Conservation (phyloP, 1,140 invertebrate genomes). For the Plectrocnemia conspersa region DNA sequence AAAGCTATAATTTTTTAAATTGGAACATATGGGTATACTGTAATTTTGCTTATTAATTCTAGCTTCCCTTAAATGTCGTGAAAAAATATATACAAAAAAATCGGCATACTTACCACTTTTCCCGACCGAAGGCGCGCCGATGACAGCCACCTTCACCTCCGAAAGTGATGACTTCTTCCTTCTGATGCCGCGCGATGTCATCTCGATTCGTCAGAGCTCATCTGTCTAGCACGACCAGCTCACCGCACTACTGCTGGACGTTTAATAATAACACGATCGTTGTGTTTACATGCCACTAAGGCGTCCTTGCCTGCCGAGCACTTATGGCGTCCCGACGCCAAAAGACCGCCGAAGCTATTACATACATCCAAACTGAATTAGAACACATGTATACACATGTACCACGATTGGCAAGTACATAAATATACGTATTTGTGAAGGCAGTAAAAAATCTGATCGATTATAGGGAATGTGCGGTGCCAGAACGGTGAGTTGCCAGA, state of each 20-base stretch:
- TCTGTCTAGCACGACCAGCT: slow-evolving; percentile 48
- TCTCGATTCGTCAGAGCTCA: slow-evolving; percentile 37
- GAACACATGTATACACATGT: not conserved
- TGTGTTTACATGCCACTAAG: not conserved
- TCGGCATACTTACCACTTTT: slow-evolving; percentile 84
- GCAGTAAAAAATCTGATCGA: no score
- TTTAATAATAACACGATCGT: slow-evolving; percentile 55
- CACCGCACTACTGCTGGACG: slow-evolving; percentile 69
- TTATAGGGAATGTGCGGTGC: no score
- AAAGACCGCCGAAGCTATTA: not conserved
- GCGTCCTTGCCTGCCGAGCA: not conserved
- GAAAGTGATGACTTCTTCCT: slow-evolving; percentile 84
- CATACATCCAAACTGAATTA: not conserved
- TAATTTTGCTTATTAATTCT: no score
- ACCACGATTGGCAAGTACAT: no score
- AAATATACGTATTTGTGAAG: no score
- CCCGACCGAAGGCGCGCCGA: slow-evolving; percentile 79
- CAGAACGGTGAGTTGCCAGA: no score
- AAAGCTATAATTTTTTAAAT: no score
- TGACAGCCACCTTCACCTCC: slow-evolving; percentile 82
- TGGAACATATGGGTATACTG: no score
- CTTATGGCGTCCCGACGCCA: not conserved
- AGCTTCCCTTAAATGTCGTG: no score
- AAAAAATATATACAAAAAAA: no score
- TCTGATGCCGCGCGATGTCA: slow-evolving; percentile 68